Percentiles rank a stretch among this genome's conserved stretches.
These are phyloP conservation scores for Dromiciops gliroides DNA, from an alignment of 2,113 vertebrate genomes.

Conservation along the genomic window DNA sequence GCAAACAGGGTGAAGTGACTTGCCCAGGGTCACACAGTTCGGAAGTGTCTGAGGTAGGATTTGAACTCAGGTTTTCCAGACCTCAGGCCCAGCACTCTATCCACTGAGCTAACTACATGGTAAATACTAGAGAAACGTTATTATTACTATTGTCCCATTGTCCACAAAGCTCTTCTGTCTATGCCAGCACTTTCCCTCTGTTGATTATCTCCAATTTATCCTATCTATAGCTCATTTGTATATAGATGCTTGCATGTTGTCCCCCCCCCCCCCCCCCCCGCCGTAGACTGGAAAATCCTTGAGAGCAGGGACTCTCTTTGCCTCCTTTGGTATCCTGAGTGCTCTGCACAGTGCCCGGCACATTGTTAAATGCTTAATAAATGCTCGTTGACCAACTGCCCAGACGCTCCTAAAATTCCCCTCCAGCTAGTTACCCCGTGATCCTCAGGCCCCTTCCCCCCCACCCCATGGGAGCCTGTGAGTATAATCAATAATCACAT, in stretches of 20 bases:
- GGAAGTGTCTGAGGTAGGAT: not conserved
- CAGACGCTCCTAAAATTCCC: not conserved
- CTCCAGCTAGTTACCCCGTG: not conserved
- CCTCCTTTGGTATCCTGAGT: too few relatives aligned
- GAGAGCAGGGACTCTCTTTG: not conserved
- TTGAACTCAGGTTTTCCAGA: not conserved
- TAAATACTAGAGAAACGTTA: not conserved
- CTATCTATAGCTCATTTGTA: not conserved
- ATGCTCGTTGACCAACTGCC: not conserved
- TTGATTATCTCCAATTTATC: not conserved
- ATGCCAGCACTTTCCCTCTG: too few relatives aligned
- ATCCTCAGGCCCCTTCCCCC: not conserved
- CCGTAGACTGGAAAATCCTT: not conserved
- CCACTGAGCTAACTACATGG: not conserved
- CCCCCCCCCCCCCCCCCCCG: too few relatives aligned
- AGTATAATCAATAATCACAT: not conserved
- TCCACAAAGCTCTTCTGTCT: not conserved
- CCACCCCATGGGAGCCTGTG: not conserved
- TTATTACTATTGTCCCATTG: not conserved
- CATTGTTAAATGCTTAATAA: not conserved
- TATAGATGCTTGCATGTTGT: not conserved
- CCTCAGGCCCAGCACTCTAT: not conserved
- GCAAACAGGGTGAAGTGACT: too few relatives aligned
- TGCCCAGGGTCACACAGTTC: not conserved
- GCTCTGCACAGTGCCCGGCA: too few relatives aligned